phyloP scores from a whole-genome alignment of 2,888 invertebrate genomes.

The Zaprionus obscuricornis region DNA sequence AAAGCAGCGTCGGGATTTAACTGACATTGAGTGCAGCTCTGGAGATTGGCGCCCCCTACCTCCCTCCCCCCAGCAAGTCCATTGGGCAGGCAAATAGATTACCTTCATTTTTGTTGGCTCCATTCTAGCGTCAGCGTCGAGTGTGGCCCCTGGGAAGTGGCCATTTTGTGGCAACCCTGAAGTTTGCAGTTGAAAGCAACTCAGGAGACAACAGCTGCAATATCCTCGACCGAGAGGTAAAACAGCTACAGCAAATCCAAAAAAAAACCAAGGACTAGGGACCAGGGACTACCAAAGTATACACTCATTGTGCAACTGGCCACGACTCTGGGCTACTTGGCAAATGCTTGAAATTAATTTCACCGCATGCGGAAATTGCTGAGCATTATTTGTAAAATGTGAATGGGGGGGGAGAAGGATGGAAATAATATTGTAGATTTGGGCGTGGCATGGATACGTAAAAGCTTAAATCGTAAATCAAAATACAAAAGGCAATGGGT shows the following conservation, averaged over 20 bases:
- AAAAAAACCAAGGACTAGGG: too few relatives aligned
- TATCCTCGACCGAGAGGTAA: neutral
- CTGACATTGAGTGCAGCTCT: slow-evolving; percentile 69
- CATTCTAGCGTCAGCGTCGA: slow-evolving; percentile 13
- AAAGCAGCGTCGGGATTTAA: slow-evolving; percentile 71
- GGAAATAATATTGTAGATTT: too few relatives aligned
- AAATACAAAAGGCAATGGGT: slow-evolving; percentile 26
- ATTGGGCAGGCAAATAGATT: slow-evolving; percentile 68
- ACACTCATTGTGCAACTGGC: too few relatives aligned
- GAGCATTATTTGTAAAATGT: slow-evolving; percentile 52
- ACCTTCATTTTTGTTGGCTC: slow-evolving; percentile 53
- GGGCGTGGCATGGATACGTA: too few relatives aligned
- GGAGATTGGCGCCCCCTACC: slow-evolving; percentile 16
- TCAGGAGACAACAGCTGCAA: slow-evolving; percentile 4
- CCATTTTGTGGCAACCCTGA: slow-evolving; percentile 67
- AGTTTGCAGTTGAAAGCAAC: slow-evolving; percentile 55
- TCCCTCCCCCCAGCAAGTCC: slow-evolving; percentile 13
- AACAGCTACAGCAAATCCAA: slow-evolving; percentile 19
- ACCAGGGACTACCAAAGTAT: too few relatives aligned
- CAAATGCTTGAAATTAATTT: slow-evolving; percentile 72
- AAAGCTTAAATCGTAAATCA: slow-evolving; percentile 64
- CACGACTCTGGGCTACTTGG: slow-evolving; percentile 27
- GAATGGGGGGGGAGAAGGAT: too few relatives aligned
- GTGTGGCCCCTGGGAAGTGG: slow-evolving; percentile 67
- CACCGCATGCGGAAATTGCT: slow-evolving; percentile 65